These are phyloP conservation scores for Fregata magnificens DNA, from an alignment of 2,113 vertebrate species.

Conservation along the genomic window DNA sequence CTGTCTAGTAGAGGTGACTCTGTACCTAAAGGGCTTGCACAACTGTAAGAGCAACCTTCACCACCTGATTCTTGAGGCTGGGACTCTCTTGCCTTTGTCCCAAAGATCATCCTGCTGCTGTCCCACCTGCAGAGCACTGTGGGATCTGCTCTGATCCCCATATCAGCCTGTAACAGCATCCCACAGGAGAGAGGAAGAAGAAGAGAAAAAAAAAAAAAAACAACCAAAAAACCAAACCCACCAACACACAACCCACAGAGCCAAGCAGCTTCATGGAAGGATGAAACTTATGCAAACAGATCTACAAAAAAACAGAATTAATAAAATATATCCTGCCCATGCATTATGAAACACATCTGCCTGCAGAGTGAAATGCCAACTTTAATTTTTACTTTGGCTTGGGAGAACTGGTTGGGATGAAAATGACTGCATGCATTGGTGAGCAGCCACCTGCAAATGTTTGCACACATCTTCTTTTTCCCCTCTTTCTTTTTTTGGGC, in stretches of 20 bases:
- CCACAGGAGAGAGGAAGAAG: not conserved
- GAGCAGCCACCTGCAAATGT: slow-evolving; percentile 17
- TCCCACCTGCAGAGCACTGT: not conserved
- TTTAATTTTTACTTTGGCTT: slow-evolving; percentile 17
- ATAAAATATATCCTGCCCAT: slow-evolving; percentile 51
- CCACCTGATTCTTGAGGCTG: not conserved
- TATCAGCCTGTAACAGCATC: not conserved
- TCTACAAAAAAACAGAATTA: slow-evolving; percentile 16
- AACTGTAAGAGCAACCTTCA: not conserved
- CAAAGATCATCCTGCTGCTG: not conserved
- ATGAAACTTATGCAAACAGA: slow-evolving; percentile 17
- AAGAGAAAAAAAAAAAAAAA: no score
- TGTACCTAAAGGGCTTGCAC: not conserved
- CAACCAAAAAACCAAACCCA: not conserved
- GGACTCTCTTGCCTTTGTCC: not conserved
- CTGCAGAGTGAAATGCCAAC: slow-evolving; percentile 14
- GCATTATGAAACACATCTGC: slow-evolving; percentile 55
- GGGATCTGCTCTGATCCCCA: not conserved
- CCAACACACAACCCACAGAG: not conserved
- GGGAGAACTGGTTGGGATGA: not conserved
- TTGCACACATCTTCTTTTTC: not conserved
- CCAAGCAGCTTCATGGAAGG: not conserved
- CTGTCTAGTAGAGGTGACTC: not conserved
- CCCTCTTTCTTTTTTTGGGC: not conserved
- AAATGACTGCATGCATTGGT: not conserved